Percentiles rank a stretch among this genome's conserved stretches.
Evolutionary conservation across 2,113 vertebrate species (phyloP).

Genomic region (Apodemus sylvaticus): DNA sequence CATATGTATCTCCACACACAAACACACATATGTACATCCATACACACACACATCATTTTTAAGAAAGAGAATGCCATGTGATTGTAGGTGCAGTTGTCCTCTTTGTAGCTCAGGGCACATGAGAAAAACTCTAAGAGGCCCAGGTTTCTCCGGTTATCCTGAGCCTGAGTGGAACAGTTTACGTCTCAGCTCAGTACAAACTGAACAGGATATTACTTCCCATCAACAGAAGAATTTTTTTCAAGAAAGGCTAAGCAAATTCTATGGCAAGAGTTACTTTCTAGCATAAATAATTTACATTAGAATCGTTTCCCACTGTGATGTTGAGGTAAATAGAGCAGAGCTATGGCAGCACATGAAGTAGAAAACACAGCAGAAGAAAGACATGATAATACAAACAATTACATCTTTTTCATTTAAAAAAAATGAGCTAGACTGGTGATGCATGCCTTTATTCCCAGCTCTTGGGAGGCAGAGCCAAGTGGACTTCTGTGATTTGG

Average conservation of each 20-base stretch:
- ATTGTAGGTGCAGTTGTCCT: not conserved
- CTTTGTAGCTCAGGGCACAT: not conserved
- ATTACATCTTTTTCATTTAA: not conserved
- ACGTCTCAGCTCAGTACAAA: not conserved
- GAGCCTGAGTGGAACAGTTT: not conserved
- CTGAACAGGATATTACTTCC: not conserved
- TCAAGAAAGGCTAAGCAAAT: slow-evolving; percentile 22
- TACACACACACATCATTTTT: not conserved
- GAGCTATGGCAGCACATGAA: not conserved
- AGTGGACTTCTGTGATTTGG: not conserved
- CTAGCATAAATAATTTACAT: not conserved
- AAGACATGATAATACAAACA: not conserved
- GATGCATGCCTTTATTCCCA: not conserved
- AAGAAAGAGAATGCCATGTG: not conserved
- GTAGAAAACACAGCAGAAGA: not conserved
- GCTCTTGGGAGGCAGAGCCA: not conserved
- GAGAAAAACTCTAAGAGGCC: not conserved
- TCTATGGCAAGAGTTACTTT: slow-evolving; percentile 31
- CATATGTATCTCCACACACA: no score
- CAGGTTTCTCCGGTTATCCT: not conserved
- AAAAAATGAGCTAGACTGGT: not conserved
- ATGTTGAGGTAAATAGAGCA: not conserved
- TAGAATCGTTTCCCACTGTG: not conserved
- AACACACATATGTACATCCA: not conserved
- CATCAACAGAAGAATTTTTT: not conserved